Evolutionary conservation across 2,797 vertebrate genomes (phyloP), one percentile per base, ranked within the genome.

Genomic region (Sciurus carolinensis): DNA sequence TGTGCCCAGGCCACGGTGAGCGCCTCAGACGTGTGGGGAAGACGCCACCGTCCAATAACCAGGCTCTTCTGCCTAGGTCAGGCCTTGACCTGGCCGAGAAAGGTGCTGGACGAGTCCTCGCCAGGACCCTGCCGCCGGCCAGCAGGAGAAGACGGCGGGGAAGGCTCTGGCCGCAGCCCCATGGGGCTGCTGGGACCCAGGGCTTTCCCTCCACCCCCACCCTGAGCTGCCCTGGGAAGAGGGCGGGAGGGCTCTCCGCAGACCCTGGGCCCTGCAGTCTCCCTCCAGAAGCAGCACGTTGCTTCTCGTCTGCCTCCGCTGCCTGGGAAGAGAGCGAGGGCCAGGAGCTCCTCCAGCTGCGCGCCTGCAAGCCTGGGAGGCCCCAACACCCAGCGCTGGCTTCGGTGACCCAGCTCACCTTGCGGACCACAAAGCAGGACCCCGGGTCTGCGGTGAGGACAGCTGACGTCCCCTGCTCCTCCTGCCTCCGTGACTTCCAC

Each of bases 91-190:
- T n/a, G 1, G 39, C 36, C 86, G 24, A 82, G 62, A 50, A 42
- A 39, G 0, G 2, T 7, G 36, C 59, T 87, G 13, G n/a, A 6
- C 3, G 3, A 4, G 30, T 5, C 8, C 3, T 64, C 5, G 12
- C 36, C 57, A 90, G 30, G n/a, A 14, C 33, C 57, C 77, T 62
- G 66, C 3, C 18, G 66, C 79, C 54, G 17, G 62, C 62, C 30
- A 52, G 30, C 18, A n/a, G 81, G 50, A 91, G 47, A n/a, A 26
- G 39, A 57, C 13, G 12, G 44, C 10, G 69, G 39, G 59, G n/a
- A 13, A 20, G 0, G 30, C 8, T 1, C 44, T 30, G 12, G 54
- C 10, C 59, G 57, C 67, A 30, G 50, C 7, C 7, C 54, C 54
- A 0, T 22, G 54, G 47, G 73, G 15, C 44, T 72, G 47, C 17